Percentiles rank a stretch among this genome's conserved stretches.
phyloP scores from a whole-genome alignment of 2,797 vertebrate genomes.

The Pipistrellus nathusii region DNA sequence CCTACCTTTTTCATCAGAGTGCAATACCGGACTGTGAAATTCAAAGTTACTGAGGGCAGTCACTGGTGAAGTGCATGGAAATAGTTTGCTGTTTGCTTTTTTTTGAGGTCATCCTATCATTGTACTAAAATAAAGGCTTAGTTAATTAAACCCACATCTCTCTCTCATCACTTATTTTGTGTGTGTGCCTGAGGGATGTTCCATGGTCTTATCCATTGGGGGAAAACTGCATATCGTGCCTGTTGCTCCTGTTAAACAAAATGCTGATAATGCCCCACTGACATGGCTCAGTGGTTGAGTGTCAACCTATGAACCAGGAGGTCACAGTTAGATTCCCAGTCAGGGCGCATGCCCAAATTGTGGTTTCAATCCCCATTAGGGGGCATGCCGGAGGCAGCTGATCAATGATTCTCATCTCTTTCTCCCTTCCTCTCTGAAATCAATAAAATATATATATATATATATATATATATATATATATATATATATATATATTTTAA shows the following conservation, averaged over 20 bases:
- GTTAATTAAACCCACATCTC: conserved; percentile 21
- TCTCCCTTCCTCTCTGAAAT: too few species aligned
- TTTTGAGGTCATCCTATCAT: background rate
- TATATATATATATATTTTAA: too few species aligned
- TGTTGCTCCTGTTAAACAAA: background rate
- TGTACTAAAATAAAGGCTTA: background rate
- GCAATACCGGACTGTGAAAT: background rate
- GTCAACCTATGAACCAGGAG: too few species aligned
- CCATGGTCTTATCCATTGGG: background rate
- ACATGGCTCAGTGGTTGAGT: too few species aligned
- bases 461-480: too few species aligned
- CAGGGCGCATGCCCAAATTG: too few species aligned
- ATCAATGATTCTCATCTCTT: too few species aligned
- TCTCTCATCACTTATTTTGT: background rate
- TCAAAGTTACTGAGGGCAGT: conserved; percentile 10
- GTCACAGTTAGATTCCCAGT: too few species aligned
- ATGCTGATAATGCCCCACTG: background rate
- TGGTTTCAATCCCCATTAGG: too few species aligned
- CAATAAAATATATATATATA: too few species aligned
- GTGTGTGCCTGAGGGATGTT: background rate
- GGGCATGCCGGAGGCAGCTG: too few species aligned
- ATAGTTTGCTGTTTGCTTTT: background rate
- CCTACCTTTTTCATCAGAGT: background rate
- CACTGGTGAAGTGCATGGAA: background rate
- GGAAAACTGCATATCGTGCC: background rate